Base-by-base conservation (phyloP, 2,888 invertebrate species). In the Orchestes rusci region DNA sequence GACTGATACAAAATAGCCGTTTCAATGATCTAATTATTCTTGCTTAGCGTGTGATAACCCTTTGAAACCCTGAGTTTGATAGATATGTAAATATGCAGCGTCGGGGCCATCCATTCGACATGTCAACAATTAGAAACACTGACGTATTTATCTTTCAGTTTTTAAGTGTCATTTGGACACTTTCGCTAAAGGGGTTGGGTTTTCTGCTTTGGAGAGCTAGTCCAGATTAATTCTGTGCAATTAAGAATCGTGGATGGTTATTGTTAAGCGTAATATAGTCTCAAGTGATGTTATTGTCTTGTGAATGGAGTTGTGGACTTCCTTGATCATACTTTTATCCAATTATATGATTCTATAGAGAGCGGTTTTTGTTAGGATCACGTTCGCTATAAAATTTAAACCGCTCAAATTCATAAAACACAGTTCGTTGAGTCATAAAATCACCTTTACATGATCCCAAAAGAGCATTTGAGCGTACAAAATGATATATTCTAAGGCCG, bases 1-100 rank as follows among this genome's bases (percentile, higher is more conserved):
- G 68, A 68, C 68, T 69, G 67, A 67, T 69, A 69, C 68, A 68
- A 68, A 68, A 67, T 64, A 63, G 66, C 63, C 59, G 59, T 62
- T 65, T 68, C 67, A 66, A 67, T 68, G 67, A 66, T 65, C 60
- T 64, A 63, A 67, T 67, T 66, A 67, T 66, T 65, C 63, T 61
- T 63, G 63, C 59, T 57, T 59, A 61, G 57, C 53, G 55, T 55
- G 59, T 57, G 63, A 64, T 66, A 67, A 67, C 68, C 68, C 68
- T 67, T 68, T 67, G 60, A 59, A 58, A 57, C 57, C 53, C 66
- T 67, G 67, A 56, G 53, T 59, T 56, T 67, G 68, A 68, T 67
- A 62, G 66, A 63, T 66, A 65, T 66, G 66, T 63, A 66, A 66
- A 66, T 66, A 65, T 48, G 50, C n/a, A n/a, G 53, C 52, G 52